A percentile compares a stretch with the other conserved stretches of the same genome.
Evolutionary conservation across 2,113 vertebrate species (phyloP).

Genomic region (Oreotrochilus melanogaster): DNA sequence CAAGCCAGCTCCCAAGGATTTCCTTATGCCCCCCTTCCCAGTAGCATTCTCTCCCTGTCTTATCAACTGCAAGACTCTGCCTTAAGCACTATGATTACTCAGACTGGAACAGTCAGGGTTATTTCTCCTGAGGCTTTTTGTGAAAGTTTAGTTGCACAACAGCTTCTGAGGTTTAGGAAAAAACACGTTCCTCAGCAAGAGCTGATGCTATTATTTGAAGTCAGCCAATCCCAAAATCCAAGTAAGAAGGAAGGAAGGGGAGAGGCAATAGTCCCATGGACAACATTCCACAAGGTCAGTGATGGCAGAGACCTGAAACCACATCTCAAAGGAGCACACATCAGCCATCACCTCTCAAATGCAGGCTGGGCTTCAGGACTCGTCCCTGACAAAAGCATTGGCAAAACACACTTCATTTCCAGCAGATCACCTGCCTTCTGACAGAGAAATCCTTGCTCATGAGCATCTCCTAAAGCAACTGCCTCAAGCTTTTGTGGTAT

Average conservation of each 20-base stretch:
- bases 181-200: neutral
- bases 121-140: neutral
- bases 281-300: neutral
- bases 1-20: neutral
- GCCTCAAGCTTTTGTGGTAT: neutral
- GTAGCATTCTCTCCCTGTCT: neutral
- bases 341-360: neutral
- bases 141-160: neutral
- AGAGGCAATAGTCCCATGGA: neutral
- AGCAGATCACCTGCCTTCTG: neutral
- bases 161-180: neutral
- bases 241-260: neutral
- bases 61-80: neutral
- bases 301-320: neutral
- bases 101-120: neutral
- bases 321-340: neutral
- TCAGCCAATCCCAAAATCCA: neutral
- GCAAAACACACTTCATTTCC: neutral
- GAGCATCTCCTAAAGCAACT: neutral
- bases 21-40: accelerated
- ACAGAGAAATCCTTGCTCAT: neutral
- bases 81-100: neutral
- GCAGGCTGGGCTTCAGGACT: neutral
- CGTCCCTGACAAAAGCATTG: neutral
- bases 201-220: neutral